These are phyloP conservation scores for Siderastrea radians DNA, from an alignment of 92 coral and sea anemone genomes.

Conservation along the genomic window DNA sequence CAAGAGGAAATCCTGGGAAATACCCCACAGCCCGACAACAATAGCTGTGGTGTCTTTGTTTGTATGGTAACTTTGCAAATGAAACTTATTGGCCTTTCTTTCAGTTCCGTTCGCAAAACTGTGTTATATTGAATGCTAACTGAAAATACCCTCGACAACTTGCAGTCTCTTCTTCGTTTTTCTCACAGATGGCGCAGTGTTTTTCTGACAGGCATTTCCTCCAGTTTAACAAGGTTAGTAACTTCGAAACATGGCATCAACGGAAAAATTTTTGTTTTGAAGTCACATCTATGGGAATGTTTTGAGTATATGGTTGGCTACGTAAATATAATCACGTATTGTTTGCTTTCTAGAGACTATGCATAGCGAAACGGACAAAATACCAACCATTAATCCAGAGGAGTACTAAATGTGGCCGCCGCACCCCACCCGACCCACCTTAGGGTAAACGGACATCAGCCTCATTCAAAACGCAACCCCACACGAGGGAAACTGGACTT, in stretches of 20 bases:
- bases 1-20: background rate
- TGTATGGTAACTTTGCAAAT: background rate
- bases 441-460: too few relatives aligned
- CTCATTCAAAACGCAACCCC: too few relatives aligned
- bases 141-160: background rate
- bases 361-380: too few relatives aligned
- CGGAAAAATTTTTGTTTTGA: background rate
- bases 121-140: background rate
- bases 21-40: background rate
- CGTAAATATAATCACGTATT: background rate
- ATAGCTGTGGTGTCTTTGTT: slow-evolving; percentile 10
- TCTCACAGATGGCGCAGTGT: slow-evolving; percentile 1
- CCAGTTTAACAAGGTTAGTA: background rate
- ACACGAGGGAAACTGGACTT: too few relatives aligned
- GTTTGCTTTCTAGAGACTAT: too few relatives aligned
- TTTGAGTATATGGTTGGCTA: background rate
- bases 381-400: too few relatives aligned
- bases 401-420: too few relatives aligned
- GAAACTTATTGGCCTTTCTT: background rate
- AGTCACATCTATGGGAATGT: background rate
- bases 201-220: background rate
- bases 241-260: background rate
- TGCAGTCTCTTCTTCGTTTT: background rate
- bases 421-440: too few relatives aligned
- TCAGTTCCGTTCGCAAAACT: background rate